These are phyloP conservation scores for Lithophane ornitopus DNA, from an alignment of 2,888 invertebrate genomes.

Conservation along the genomic window DNA sequence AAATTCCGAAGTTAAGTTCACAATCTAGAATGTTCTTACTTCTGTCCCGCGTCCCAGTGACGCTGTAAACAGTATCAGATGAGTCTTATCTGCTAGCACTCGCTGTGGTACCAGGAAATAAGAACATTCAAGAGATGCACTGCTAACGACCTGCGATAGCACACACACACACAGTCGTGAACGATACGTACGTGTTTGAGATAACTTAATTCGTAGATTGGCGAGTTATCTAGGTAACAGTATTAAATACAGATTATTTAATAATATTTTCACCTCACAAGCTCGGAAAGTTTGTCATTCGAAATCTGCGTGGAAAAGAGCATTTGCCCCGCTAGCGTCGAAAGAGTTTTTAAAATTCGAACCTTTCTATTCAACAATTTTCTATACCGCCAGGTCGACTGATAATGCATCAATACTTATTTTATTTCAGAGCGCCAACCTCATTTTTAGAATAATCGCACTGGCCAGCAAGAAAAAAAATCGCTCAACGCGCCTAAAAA, in stretches of 20 bases:
- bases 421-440: no score
- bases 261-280: no score
- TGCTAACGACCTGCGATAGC: conserved; percentile 34
- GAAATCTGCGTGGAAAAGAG: no score
- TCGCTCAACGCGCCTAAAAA: no score
- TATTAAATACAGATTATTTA: neutral
- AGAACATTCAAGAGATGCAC: conserved; percentile 34
- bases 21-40: conserved; percentile 15
- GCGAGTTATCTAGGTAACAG: neutral
- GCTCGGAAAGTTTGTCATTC: no score
- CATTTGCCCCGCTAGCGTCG: no score
- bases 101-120: conserved; percentile 38
- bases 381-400: no score
- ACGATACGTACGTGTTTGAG: neutral
- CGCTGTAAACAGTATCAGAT: conserved; percentile 33
- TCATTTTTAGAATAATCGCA: no score
- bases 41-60: conserved; percentile 9
- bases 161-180: neutral
- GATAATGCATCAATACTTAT: no score
- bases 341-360: no score
- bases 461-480: no score
- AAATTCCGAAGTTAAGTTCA: conserved; percentile 11
- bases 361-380: no score
- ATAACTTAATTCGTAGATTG: neutral
- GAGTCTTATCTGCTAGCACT: conserved; percentile 17